Base-by-base conservation (phyloP, 2,888 invertebrate genomes). In the Temnothorax rugatulus region DNA sequence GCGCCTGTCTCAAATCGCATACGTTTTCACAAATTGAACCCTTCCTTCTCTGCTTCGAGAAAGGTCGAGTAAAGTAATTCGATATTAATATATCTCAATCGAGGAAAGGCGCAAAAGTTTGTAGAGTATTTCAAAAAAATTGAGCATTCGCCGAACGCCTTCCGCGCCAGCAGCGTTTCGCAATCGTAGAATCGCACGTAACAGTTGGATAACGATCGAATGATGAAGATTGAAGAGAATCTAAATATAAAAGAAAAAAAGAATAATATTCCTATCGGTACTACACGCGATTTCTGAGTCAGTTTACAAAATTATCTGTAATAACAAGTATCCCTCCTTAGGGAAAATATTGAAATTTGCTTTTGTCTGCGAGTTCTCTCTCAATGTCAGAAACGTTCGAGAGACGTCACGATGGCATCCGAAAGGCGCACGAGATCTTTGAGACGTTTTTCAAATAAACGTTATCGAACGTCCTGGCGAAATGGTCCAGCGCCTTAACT, bases 11-110 rank as follows among this genome's bases (percentile, higher is more conserved):
- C 18, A 73, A 57, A 25, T 41, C 11, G 71, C 21, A 11, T 50
- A 50, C 54, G 38, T 73, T 75, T 75, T 34, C 15, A 8, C n/a
- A 38, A 54, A 71, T 41, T 5, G 25, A 75, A 64, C 7, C 13
- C 13, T 29, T 44, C 34, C 21, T 47, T 44, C 21, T 13, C 15
- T 8, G 11, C 25, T 57, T 41, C 47, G 13, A 41, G 15, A 64
- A 13, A 41, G 7, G 41, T 4, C 5, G 38, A 25, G 13, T 9
- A 13, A 18, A 52, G 2, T 13, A 64, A 66, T 50, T 4, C 7
- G 21, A 59, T 74, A 59, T 5, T 34, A 21, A 59, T 61, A n/a
- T 74, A 44, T 59, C 13, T 52, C 4, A 25, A 64, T 50, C 5
- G 18, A 66, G 25, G 18, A 66, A 11, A 2, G 47, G 41, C 21